Conservation (phyloP, 2,797 vertebrate genomes). For the Bucorvus abyssinicus region DNA sequence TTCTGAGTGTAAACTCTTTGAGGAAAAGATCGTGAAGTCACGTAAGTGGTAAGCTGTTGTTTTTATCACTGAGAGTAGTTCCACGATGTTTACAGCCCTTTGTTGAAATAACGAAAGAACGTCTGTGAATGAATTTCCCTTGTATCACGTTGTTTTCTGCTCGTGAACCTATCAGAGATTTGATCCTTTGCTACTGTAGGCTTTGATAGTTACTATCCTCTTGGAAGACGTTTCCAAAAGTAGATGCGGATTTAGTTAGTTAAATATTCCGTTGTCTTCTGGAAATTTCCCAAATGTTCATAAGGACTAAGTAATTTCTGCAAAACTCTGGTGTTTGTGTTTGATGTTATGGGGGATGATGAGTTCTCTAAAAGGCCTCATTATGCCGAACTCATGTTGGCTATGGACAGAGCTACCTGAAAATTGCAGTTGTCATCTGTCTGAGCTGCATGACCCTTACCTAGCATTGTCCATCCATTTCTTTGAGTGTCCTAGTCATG, state of each 20-base stretch:
- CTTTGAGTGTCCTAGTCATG: neutral
- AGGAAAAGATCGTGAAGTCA: neutral
- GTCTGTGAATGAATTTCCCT: neutral
- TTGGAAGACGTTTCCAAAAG: neutral
- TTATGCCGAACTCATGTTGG: neutral
- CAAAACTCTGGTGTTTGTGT: neutral
- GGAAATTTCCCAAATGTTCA: neutral
- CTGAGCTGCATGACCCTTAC: neutral
- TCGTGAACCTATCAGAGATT: neutral
- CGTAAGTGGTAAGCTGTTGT: neutral
- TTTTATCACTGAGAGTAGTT: neutral
- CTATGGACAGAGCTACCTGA: neutral
- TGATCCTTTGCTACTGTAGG: neutral
- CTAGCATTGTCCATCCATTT: neutral
- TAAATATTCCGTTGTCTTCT: neutral
- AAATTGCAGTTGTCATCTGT: rapidly evolving
- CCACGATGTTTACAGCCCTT: neutral
- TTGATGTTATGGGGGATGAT: neutral
- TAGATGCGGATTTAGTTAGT: neutral
- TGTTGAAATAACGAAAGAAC: neutral
- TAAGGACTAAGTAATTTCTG: neutral
- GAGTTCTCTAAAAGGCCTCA: neutral
- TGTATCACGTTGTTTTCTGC: neutral
- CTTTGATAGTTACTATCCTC: neutral
- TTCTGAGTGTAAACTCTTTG: neutral